These are phyloP conservation scores for Ceyx melanurus DNA, from an alignment of 2,113 vertebrate genomes.

Conservation along the genomic window DNA sequence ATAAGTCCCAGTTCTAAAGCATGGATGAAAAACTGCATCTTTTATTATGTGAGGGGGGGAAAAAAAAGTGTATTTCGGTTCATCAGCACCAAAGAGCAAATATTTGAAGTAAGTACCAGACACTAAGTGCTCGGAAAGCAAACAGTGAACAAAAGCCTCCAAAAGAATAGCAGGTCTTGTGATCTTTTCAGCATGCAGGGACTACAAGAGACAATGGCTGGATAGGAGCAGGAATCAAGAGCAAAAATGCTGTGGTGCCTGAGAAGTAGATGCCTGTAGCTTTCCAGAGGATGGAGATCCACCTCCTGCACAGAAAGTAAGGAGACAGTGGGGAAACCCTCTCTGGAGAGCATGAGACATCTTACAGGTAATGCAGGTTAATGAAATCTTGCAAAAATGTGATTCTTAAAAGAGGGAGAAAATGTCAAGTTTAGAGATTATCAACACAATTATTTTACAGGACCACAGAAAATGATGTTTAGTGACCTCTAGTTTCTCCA, in stretches of 20 bases:
- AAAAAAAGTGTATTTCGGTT: not conserved
- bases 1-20: not conserved
- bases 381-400: not conserved
- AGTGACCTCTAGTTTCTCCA: not conserved
- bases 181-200: not conserved
- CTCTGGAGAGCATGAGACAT: not conserved
- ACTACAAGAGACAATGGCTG: slow-evolving; percentile 33
- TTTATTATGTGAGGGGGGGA: not conserved
- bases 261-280: not conserved
- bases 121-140: slow-evolving; percentile 14
- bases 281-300: not conserved
- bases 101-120: slow-evolving; percentile 23
- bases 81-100: not conserved
- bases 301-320: not conserved
- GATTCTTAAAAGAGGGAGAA: not conserved
- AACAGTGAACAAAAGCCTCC: slow-evolving; percentile 24
- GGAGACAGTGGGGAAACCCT: not conserved
- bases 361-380: not conserved
- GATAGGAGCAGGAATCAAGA: not conserved
- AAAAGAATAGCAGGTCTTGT: slow-evolving; percentile 34
- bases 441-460: not conserved
- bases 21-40: not conserved
- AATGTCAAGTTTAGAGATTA: not conserved
- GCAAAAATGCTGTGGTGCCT: not conserved
- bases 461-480: not conserved